Base-by-base conservation (phyloP, 2,888 invertebrate species). In the Torymus aiolomorphi region DNA sequence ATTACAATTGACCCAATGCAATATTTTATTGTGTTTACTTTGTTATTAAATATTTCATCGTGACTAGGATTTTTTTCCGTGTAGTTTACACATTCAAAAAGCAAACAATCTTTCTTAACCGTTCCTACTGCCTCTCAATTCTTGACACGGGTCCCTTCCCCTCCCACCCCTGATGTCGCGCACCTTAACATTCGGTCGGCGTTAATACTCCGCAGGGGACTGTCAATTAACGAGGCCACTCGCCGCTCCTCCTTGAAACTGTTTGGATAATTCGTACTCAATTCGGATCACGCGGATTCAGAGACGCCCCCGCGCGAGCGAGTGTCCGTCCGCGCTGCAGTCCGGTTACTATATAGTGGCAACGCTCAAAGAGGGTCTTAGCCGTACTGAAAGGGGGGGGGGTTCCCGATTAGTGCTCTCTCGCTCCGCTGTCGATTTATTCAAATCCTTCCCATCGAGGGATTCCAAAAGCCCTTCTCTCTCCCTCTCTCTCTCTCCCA, bases 401-500 rank as follows among this genome's bases (percentile, higher is more conserved):
- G 31, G 20, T 18, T 51, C 14, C 66, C 71, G 76, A 80, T 80
- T 76, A 76, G 67, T 71, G 51, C 12, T 20, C 16, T 63, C 76
- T 16, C 12, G 2, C n/a, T 54, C 42, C 49, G 51, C 63, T 76
- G 80, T 73, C 77, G 73, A 80, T 80, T 77, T 78, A 80, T 80
- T 78, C 74, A 78, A 78, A 80, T 80, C 80, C 74, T 24, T 49
- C 51, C 51, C 14, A 12, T 5, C 13, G 57, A 51, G 63, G 76
- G 72, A 76, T 80, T 80, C 72, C 57, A 73, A 72, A 73, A 63
- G 69, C n/a, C 76, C 54, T 54, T 54, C 24, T 13, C 61, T 18
- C 56, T 20, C n/a, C n/a, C 54, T 31, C 16, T 31, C 56, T 20
- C n/a, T 24, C 54, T 31, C 16, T 31, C n/a, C 16, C 20, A 20